Evolutionary conservation across 2,888 invertebrate species (phyloP).

Genomic region (Phengaris alcon): DNA sequence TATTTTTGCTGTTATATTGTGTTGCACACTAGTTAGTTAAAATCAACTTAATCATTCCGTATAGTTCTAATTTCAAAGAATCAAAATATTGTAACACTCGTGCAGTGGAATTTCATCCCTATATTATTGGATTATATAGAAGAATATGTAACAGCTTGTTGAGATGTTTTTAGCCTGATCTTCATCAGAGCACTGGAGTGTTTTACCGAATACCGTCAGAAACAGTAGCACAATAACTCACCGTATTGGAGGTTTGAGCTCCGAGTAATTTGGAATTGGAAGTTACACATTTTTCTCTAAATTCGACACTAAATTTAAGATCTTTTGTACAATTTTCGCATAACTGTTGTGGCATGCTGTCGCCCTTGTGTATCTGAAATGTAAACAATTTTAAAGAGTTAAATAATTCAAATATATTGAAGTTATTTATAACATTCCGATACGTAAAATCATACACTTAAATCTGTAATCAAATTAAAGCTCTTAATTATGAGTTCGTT

Average conservation of each 20-base stretch:
- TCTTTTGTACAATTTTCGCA: slow-evolving; percentile 43
- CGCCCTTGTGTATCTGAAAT: slow-evolving; percentile 49
- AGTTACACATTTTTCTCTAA: slow-evolving; percentile 52
- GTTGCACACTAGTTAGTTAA: too few species aligned
- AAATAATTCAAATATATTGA: neutral
- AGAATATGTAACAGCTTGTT: too few species aligned
- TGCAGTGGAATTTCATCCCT: too few species aligned
- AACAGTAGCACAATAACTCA: slow-evolving; percentile 27
- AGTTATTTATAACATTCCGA: neutral
- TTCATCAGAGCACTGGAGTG: too few species aligned
- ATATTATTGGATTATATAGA: too few species aligned
- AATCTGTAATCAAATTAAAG: slow-evolving; percentile 58
- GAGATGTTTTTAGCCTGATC: too few species aligned
- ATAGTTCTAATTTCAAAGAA: too few species aligned
- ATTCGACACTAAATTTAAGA: slow-evolving; percentile 49
- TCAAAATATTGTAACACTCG: too few species aligned
- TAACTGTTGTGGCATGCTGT: slow-evolving; percentile 48
- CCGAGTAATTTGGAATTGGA: slow-evolving; percentile 48
- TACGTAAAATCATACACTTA: slow-evolving; percentile 46
- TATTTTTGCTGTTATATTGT: too few species aligned
- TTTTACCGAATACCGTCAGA: too few species aligned
- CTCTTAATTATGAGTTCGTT: slow-evolving; percentile 48
- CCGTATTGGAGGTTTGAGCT: slow-evolving; percentile 37
- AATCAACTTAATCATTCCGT: too few species aligned
- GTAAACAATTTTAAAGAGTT: neutral